These are phyloP conservation scores for Boloria selene DNA, from an alignment of 2,888 invertebrate species.

Conservation along the genomic window DNA sequence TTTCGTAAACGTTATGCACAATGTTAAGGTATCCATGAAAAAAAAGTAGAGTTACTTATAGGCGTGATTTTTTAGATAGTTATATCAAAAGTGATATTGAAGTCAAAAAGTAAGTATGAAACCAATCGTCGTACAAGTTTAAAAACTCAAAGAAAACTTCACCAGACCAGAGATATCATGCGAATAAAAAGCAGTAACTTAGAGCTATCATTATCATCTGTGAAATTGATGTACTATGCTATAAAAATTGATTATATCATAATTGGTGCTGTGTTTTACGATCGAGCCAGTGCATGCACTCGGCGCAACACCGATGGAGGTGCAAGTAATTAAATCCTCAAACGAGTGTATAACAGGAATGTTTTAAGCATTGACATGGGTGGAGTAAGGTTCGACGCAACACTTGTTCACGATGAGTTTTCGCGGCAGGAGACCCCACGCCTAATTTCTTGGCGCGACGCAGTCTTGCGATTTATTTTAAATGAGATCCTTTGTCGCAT, in stretches of 20 bases:
- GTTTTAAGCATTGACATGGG: conserved; percentile 64
- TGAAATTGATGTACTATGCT: conserved; percentile 16
- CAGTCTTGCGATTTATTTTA: conserved; percentile 79
- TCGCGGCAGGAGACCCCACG: conserved; percentile 77
- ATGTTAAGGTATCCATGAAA: too few species aligned
- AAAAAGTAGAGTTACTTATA: too few species aligned
- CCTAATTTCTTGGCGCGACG: conserved; percentile 79
- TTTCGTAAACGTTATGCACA: too few species aligned
- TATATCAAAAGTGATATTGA: too few species aligned
- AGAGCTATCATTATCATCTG: conserved; percentile 7
- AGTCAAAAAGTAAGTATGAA: too few species aligned
- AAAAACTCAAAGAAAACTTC: neutral
- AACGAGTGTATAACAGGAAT: conserved; percentile 77
- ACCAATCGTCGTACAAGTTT: too few species aligned
- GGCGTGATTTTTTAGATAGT: too few species aligned
- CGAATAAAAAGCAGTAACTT: conserved; percentile 7
- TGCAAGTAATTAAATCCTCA: conserved; percentile 79
- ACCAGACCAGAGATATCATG: neutral
- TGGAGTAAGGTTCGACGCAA: conserved; percentile 46
- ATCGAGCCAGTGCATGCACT: conserved; percentile 53
- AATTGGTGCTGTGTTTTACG: conserved; percentile 76
- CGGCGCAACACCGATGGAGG: conserved; percentile 58
- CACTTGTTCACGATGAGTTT: conserved; percentile 79
- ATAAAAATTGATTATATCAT: conserved; percentile 52
- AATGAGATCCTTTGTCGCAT: conserved; percentile 75